Evolutionary conservation across 2,113 vertebrate species (phyloP).

Genomic region (Dicaeum eximium): DNA sequence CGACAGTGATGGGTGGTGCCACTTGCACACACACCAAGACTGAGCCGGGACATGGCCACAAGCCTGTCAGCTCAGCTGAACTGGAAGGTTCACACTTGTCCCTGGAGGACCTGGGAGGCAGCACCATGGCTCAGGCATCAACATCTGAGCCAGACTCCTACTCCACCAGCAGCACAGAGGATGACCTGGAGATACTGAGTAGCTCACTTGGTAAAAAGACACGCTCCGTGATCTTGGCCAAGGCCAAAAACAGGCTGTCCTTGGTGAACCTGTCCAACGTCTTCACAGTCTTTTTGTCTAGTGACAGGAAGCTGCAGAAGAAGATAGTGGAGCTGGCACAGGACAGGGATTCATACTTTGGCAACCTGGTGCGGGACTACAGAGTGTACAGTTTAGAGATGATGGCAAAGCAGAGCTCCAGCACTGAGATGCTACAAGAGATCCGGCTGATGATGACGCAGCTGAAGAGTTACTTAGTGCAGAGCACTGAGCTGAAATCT

Average conservation of each 20-base stretch:
- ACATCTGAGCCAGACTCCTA: slow-evolving; percentile 83
- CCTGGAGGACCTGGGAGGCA: slow-evolving; percentile 75
- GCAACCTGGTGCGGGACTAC: slow-evolving; percentile 90
- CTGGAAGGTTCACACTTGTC: slow-evolving; percentile 73
- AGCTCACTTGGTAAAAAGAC: slow-evolving; percentile 73
- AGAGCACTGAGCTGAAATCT: slow-evolving; percentile 87
- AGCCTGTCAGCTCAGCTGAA: slow-evolving; percentile 1
- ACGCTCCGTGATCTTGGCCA: slow-evolving; percentile 82
- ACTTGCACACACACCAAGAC: not conserved
- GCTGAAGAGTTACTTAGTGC: slow-evolving; percentile 94
- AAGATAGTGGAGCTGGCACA: slow-evolving; percentile 89
- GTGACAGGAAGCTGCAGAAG: slow-evolving; percentile 87
- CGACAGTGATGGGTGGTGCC: not conserved
- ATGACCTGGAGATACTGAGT: slow-evolving; percentile 76
- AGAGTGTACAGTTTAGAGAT: slow-evolving; percentile 90
- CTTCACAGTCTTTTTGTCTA: slow-evolving; percentile 86
- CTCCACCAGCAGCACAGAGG: slow-evolving; percentile 91
- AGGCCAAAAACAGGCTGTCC: slow-evolving; percentile 86
- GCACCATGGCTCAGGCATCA: not conserved
- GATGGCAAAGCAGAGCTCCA: slow-evolving; percentile 85
- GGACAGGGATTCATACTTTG: slow-evolving; percentile 90
- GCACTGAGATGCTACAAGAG: slow-evolving; percentile 96
- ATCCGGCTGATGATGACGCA: slow-evolving; percentile 98
- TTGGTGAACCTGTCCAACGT: slow-evolving; percentile 79
- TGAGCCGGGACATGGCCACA: not conserved